Conservation (phyloP, 2,113 vertebrate genomes). For the Paedocypris sp. region DNA sequence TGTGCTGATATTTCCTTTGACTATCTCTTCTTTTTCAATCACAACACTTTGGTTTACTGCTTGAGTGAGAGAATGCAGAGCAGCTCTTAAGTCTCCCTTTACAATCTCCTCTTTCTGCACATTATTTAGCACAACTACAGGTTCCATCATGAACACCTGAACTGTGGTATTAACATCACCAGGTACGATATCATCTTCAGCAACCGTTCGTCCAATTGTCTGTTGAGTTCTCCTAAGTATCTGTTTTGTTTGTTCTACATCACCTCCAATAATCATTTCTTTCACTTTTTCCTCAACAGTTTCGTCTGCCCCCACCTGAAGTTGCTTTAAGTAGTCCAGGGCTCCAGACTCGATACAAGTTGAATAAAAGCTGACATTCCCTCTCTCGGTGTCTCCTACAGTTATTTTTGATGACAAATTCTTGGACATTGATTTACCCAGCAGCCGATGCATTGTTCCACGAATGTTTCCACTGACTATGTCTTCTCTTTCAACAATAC, state of each 20-base stretch:
- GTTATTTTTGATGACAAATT: constrained; percentile 58
- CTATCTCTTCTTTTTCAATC: constrained; percentile 70
- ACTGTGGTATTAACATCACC: constrained; percentile 71
- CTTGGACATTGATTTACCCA: constrained; percentile 57
- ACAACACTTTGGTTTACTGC: constrained; percentile 64
- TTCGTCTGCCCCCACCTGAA: constrained; percentile 62
- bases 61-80: constrained; percentile 70
- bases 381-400: constrained; percentile 69
- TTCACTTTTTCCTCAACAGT: constrained; percentile 43
- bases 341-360: constrained; percentile 86
- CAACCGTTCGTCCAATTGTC: constrained; percentile 67
- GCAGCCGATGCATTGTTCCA: constrained; percentile 64
- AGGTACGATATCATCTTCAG: constrained; percentile 73
- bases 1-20: constrained; percentile 65
- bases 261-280: constrained; percentile 68
- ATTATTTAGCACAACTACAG: constrained; percentile 52
- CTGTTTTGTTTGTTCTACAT: constrained; percentile 72
- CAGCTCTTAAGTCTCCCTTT: constrained; percentile 71
- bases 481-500: constrained; percentile 59
- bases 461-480: constrained; percentile 74
- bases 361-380: constrained; percentile 85
- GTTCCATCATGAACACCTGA: constrained; percentile 72
- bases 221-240: constrained; percentile 63
- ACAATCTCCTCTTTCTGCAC: constrained; percentile 64
- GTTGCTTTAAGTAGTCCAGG: constrained; percentile 75